Evolutionary conservation across 2,888 invertebrate genomes (phyloP), one percentile per base, ranked within the genome.

Genomic region (Epistrophe grossulariae): DNA sequence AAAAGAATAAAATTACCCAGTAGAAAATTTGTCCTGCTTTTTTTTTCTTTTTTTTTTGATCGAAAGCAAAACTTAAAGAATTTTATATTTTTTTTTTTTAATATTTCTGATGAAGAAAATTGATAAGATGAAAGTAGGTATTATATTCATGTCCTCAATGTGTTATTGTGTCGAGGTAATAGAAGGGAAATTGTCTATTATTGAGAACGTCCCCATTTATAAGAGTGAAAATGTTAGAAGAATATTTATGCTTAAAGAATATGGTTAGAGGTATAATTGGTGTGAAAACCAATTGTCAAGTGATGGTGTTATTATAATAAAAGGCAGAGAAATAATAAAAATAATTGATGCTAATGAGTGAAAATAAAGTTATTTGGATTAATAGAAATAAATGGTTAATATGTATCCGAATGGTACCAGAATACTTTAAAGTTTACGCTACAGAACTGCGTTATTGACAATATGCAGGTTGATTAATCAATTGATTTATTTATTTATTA

Each of bases 61-160:
- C 50, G n/a, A 48, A n/a, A 43, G 66, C 6, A 68, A 50, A 68
- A 68, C 31, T 35, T 48, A 5, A 1, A 48, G 28, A 19, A 4
- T 5, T 50, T n/a, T n/a, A n/a, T 19, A 11, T 28, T n/a, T 31
- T 28, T 24, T 43, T 28, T 2, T 43, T 43, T 55, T 15, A 1
- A 31, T 52, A 35, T 68, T 31, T 43, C 19, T 13, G 74, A 70
- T 76, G 40, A 60, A 10, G 31, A 50, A 77, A 72, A 79, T 79
- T 70, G 79, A 84, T 84, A 50, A 70, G 8, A 55, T 78, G 17
- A 45, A 77, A 52, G 72, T 24, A 24, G 24, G 24, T 79, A 5
- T 45, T 73, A 40, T 74, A 40, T 74, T 78, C 7, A 35, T 62
- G 28, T 45, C 48, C 48, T 62, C 28, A 52, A 38, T 76, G 35